Base-by-base conservation (phyloP, 2,113 vertebrate species). In the Ciconia maguari region DNA sequence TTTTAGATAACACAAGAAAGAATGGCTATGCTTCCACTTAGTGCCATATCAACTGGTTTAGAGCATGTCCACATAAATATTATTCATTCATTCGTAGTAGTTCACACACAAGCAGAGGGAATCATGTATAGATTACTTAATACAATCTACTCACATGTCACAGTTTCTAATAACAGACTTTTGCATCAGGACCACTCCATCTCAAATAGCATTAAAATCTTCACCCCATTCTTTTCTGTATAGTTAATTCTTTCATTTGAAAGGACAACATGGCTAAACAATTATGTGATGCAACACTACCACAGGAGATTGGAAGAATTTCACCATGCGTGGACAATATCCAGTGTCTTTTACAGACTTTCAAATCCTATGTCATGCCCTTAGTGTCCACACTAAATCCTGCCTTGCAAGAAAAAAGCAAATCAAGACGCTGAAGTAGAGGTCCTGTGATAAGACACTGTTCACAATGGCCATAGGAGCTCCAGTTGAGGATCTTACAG, bases 11-110 rank as follows among this genome's bases (percentile, higher is more conserved):
- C 12, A 52, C n/a, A 69, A 54, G 36, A 49, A 76, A 54, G 25
- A 93, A 81, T 46, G 3, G 51, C 80, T 76, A 9, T 1, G 2
- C 21, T 89, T 81, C 76, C n/a, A 68, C 29, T 52, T 22, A 58
- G 55, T 64, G 49, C 25, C 6, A 0, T 25, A 61, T 32, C 3
- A 3, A 58, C 19, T 2, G 0, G 18, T 29, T 69, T 30, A 68
- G 24, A 76, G 41, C 51, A 83, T 27, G 20, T 52, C 26, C 49
- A 64, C 41, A 36, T 41, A 82, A 79, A 55, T 64, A 72, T 55
- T 64, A 55, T 42, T 65, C 16, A 75, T 26, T 62, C 20, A 55
- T 52, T 76, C 66, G 64, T 6, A 90, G 55, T 18, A 74, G 20
- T 32, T 65, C 71, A 87, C 34, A 54, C 20, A 62, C 8, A 58